phyloP scores from a whole-genome alignment of 2,888 invertebrate species.

The Cephus nigrinus region DNA sequence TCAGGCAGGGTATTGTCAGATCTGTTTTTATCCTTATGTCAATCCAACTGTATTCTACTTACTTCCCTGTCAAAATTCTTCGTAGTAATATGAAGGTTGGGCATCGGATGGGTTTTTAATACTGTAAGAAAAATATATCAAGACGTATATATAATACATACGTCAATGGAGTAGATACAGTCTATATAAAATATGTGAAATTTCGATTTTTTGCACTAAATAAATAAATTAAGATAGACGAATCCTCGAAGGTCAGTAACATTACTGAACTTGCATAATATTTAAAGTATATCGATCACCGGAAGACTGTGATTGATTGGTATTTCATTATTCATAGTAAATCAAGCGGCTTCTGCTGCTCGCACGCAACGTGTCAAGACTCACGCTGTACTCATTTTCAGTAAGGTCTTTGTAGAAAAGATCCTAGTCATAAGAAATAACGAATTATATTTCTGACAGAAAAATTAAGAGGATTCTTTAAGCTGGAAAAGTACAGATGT shows the following conservation, averaged over 20 bases:
- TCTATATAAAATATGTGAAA: background rate
- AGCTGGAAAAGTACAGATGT: background rate
- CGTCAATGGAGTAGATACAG: background rate
- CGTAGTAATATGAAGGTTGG: background rate
- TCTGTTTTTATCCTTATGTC: background rate
- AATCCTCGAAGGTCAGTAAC: constrained; percentile 1
- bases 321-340: background rate
- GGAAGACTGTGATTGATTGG: constrained; percentile 2
- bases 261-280: background rate
- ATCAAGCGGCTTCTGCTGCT: background rate
- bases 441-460: background rate
- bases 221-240: background rate
- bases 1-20: background rate
- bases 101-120: background rate
- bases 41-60: background rate
- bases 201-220: background rate
- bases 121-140: too few relatives aligned
- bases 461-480: background rate
- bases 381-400: background rate
- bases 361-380: constrained; percentile 4
- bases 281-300: background rate
- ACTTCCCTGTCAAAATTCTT: background rate
- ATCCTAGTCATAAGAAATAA: background rate
- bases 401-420: background rate
- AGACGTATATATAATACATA: background rate